Evolutionary conservation across 2,113 vertebrate species (phyloP).

Genomic region (Marcusenius ussheri): DNA sequence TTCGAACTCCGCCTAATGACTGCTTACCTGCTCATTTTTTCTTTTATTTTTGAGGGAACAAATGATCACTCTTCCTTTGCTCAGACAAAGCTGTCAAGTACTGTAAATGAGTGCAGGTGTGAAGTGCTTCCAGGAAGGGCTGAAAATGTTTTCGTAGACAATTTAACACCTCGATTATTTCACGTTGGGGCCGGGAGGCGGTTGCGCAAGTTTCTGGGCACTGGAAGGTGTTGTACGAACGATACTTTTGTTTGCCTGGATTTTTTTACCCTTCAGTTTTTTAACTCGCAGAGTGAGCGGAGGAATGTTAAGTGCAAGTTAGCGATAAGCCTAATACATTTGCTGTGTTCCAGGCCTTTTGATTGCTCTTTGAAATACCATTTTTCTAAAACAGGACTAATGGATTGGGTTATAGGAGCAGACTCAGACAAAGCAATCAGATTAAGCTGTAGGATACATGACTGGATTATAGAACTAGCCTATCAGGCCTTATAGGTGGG

Average conservation of each 20-base stretch:
- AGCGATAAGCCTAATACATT: background rate
- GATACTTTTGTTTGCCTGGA: background rate
- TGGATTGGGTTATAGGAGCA: background rate
- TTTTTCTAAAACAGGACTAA: background rate
- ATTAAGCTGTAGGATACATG: background rate
- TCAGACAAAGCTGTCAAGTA: constrained; percentile 8
- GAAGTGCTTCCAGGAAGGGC: background rate
- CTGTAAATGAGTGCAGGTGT: constrained; percentile 10
- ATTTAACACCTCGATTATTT: background rate
- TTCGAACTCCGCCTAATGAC: background rate
- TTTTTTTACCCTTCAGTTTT: background rate
- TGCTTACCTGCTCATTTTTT: background rate
- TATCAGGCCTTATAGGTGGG: background rate
- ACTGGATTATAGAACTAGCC: background rate
- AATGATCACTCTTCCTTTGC: background rate
- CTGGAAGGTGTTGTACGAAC: background rate
- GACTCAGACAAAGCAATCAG: background rate
- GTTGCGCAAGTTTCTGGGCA: background rate
- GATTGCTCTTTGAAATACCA: background rate
- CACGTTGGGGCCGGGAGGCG: background rate
- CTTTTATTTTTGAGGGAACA: background rate
- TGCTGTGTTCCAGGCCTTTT: background rate
- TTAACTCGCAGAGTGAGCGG: background rate
- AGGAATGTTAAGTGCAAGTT: constrained; percentile 2
- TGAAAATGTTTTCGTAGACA: background rate